phyloP scores from a whole-genome alignment of 2,797 vertebrate genomes.

The Poeciliopsis presidionis region DNA sequence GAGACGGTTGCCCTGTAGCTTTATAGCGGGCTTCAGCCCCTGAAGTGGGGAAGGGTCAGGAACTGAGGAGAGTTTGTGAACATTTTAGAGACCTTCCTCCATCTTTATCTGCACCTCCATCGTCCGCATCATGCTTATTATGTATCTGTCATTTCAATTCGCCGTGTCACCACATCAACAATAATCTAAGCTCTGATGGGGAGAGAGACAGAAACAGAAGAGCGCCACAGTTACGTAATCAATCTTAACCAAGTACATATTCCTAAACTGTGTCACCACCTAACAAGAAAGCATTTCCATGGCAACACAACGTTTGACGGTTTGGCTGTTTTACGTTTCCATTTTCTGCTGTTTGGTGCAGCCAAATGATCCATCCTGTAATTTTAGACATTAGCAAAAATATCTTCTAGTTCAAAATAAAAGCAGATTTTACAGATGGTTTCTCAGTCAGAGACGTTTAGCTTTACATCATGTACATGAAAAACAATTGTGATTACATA shows the following conservation, averaged over 20 bases:
- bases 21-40: constrained; percentile 35
- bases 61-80: constrained; percentile 46
- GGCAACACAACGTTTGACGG: constrained; percentile 69
- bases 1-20: constrained; percentile 62
- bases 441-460: background rate
- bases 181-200: constrained; percentile 64
- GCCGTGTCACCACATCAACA: constrained; percentile 62
- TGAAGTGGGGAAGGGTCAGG: constrained; percentile 36
- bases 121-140: constrained; percentile 41
- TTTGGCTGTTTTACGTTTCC: constrained; percentile 38
- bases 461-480: background rate
- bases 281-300: constrained; percentile 80
- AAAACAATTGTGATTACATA: background rate
- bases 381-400: constrained; percentile 19
- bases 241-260: constrained; percentile 75
- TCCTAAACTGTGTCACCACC: constrained; percentile 76
- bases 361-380: constrained; percentile 46
- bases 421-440: constrained; percentile 5
- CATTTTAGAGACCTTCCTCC: constrained; percentile 27
- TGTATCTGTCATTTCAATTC: constrained; percentile 58
- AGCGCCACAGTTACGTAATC: constrained; percentile 73
- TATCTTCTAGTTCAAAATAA: background rate
- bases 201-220: constrained; percentile 21
- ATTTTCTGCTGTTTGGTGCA: constrained; percentile 40
- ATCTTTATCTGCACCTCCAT: constrained; percentile 23